phyloP scores from a whole-genome alignment of 2,888 invertebrate genomes.

The Aphidius colemani region DNA sequence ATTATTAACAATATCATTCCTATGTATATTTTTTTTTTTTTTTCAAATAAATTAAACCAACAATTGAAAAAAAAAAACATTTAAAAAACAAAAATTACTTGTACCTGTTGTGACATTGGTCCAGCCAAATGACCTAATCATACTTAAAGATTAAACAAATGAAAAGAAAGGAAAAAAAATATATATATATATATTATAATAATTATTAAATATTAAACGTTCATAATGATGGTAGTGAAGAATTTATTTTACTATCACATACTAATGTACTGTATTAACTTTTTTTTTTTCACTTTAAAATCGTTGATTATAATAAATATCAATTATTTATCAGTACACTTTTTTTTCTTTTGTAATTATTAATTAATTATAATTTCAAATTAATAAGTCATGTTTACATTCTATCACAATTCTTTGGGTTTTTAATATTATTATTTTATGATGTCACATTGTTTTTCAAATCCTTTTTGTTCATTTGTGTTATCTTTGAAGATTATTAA shows the following conservation, averaged over 20 bases:
- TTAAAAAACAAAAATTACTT: too few species aligned
- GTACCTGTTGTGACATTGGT: too few species aligned
- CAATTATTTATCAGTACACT: conserved; percentile 35
- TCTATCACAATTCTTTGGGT: conserved; percentile 35
- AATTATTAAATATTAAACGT: too few species aligned
- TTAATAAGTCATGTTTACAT: conserved; percentile 38
- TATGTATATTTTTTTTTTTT: too few species aligned
- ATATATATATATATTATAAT: too few species aligned
- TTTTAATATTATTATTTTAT: not conserved
- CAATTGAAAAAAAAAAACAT: too few species aligned
- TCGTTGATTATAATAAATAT: conserved; percentile 45
- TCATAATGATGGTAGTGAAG: too few species aligned
- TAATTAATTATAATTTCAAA: conserved; percentile 48
- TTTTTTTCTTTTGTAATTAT: conserved; percentile 25
- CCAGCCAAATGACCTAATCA: too few species aligned
- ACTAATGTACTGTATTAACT: conserved; percentile 35
- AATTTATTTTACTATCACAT: conserved; percentile 31
- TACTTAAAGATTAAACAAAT: too few species aligned
- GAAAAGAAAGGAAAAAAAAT: too few species aligned
- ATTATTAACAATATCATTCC: conserved; percentile 18
- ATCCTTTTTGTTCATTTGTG: conserved; percentile 1
- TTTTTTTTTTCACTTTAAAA: conserved; percentile 19
- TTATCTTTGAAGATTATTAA: conserved; percentile 14
- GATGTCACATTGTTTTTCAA: not conserved
- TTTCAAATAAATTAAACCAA: too few species aligned